A percentile compares a stretch with the other conserved stretches of the same genome.
Evolutionary conservation across 2,888 invertebrate species (phyloP).

Genomic region (Tipula helvola): DNA sequence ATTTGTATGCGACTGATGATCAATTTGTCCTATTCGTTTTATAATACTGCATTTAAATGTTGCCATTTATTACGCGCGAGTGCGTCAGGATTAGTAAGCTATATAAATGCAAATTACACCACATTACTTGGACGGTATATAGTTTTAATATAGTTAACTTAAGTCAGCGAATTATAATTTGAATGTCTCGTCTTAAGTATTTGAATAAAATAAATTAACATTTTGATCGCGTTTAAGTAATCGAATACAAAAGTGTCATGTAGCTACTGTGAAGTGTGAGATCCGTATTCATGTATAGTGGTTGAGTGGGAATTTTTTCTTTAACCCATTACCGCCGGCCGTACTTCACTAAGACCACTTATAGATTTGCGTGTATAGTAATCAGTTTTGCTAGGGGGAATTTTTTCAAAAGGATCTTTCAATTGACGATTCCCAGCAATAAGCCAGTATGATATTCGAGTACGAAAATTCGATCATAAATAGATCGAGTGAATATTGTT

Average conservation of each 20-base stretch:
- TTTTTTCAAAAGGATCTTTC: too few species aligned
- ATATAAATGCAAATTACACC: not conserved
- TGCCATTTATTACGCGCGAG: not conserved
- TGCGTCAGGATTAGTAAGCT: not conserved
- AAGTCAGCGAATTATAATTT: not conserved
- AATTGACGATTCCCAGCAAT: too few species aligned
- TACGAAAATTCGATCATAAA: too few species aligned
- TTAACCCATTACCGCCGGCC: too few species aligned
- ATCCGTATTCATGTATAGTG: too few species aligned
- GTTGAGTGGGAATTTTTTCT: too few species aligned
- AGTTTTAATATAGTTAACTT: not conserved
- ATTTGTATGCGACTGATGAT: not conserved
- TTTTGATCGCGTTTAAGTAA: not conserved
- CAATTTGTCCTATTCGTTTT: not conserved
- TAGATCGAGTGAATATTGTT: too few species aligned
- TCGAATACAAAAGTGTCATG: not conserved
- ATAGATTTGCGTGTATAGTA: too few species aligned
- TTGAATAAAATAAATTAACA: not conserved
- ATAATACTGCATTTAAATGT: not conserved
- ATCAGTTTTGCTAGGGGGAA: too few species aligned
- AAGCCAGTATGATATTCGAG: too few species aligned
- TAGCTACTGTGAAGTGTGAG: too few species aligned
- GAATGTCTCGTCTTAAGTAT: not conserved
- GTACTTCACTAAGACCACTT: too few species aligned
- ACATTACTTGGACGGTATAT: not conserved